phyloP scores from a whole-genome alignment of 2,797 vertebrate species.

The Hypotaenidia okinawae region DNA sequence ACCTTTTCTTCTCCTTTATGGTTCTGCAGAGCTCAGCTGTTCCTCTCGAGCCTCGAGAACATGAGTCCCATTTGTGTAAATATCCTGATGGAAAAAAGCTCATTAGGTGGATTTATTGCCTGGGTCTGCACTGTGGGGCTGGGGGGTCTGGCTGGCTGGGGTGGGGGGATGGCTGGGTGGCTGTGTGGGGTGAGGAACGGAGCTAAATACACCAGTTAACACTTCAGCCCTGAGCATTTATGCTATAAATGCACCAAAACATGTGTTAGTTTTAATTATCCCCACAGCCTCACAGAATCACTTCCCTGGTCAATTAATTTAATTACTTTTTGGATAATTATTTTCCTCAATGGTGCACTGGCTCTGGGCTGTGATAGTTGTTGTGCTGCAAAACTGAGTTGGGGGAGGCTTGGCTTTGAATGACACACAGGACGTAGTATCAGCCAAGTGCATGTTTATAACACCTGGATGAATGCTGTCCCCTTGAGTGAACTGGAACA shows the following conservation, averaged over 20 bases:
- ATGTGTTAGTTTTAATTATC: slow-evolving; percentile 48
- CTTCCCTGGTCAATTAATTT: slow-evolving; percentile 72
- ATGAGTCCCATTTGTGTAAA: neutral
- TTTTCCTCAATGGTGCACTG: slow-evolving; percentile 65
- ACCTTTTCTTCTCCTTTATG: neutral
- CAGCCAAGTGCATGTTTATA: slow-evolving; percentile 21
- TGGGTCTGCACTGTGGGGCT: too few species aligned
- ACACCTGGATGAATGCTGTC: slow-evolving; percentile 24
- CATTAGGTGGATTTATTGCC: neutral
- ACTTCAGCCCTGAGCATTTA: neutral
- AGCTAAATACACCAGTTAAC: neutral
- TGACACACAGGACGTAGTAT: neutral
- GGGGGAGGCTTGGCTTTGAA: neutral
- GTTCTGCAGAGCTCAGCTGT: neutral
- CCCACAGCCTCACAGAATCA: slow-evolving; percentile 26
- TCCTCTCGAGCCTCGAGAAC: neutral
- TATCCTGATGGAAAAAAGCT: neutral
- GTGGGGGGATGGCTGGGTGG: neutral
- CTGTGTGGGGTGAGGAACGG: neutral
- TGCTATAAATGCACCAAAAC: slow-evolving; percentile 47
- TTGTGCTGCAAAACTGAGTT: slow-evolving; percentile 15
- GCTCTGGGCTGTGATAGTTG: slow-evolving; percentile 1
- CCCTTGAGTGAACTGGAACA: slow-evolving; percentile 1
- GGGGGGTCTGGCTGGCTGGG: too few species aligned
- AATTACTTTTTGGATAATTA: slow-evolving; percentile 64